Evolutionary conservation across 2,797 vertebrate genomes (phyloP).

Genomic region (Pangasius macronema): DNA sequence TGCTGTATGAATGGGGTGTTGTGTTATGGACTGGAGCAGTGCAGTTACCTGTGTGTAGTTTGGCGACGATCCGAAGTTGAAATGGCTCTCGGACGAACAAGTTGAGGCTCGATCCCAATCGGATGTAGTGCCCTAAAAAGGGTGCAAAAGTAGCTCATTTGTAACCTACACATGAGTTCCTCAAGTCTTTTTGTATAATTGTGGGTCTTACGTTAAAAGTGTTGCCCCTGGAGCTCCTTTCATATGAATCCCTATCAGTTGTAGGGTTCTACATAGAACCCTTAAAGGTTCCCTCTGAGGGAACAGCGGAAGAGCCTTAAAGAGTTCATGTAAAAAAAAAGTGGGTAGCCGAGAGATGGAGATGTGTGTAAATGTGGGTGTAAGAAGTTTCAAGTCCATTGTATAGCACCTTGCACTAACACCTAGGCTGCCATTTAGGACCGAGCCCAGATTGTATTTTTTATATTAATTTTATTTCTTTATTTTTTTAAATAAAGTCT

Average conservation of each 20-base stretch:
- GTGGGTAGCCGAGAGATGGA: neutral
- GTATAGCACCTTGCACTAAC: neutral
- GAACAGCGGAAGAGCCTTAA: neutral
- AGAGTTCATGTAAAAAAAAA: no score
- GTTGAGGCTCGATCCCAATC: neutral
- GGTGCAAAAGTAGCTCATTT: neutral
- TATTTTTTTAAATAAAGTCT: neutral
- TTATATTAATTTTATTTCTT: neutral
- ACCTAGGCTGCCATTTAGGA: neutral
- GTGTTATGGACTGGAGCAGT: conserved; percentile 33
- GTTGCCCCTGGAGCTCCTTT: neutral
- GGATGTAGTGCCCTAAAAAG: neutral
- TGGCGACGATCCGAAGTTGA: neutral
- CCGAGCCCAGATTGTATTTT: neutral
- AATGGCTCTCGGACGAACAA: neutral
- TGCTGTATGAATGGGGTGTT: conserved; percentile 49
- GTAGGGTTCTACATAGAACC: neutral
- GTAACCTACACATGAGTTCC: neutral
- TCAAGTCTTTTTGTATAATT: neutral
- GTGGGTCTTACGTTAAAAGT: no score
- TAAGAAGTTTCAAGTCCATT: neutral
- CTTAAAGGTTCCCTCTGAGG: neutral
- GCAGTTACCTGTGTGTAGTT: conserved; percentile 54
- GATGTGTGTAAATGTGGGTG: neutral
- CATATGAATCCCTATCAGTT: neutral